Evolutionary conservation across 2,113 vertebrate species (phyloP).

Genomic region (Sander vitreus): DNA sequence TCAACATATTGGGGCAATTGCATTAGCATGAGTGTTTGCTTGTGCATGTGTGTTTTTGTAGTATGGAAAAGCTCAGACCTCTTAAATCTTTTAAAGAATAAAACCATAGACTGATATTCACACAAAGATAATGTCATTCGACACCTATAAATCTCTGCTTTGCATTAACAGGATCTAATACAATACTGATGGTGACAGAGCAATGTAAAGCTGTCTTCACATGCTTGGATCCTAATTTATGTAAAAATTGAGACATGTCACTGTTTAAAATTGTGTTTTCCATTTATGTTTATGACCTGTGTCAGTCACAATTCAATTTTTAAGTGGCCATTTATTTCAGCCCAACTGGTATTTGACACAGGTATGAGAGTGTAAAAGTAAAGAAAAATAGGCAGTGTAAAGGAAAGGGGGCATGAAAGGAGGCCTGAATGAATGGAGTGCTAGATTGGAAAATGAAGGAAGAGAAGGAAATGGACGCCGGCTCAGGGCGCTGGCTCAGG

Average conservation of each 20-base stretch:
- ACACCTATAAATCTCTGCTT: slow-evolving; percentile 6
- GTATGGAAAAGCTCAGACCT: background rate
- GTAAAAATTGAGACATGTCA: slow-evolving; percentile 15
- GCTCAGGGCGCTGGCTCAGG: slow-evolving; percentile 53
- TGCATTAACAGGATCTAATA: background rate
- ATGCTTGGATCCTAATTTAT: slow-evolving; percentile 18
- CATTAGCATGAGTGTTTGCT: background rate
- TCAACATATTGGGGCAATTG: slow-evolving; percentile 23
- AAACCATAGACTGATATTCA: slow-evolving; percentile 6
- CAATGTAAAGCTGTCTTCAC: slow-evolving; percentile 9
- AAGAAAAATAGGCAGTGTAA: slow-evolving; percentile 48
- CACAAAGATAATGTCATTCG: background rate
- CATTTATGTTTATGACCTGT: slow-evolving; percentile 32
- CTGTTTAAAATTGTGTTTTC: slow-evolving; percentile 23
- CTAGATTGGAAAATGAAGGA: slow-evolving; percentile 72
- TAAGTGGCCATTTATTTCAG: slow-evolving; percentile 63
- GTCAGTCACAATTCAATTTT: slow-evolving; percentile 47
- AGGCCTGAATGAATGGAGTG: slow-evolving; percentile 62
- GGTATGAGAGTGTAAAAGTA: slow-evolving; percentile 43
- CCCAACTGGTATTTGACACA: slow-evolving; percentile 43
- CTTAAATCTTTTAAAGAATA: background rate
- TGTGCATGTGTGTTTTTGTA: background rate
- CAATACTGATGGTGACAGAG: background rate
- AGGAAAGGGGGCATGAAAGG: slow-evolving; percentile 50
- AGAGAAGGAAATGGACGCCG: slow-evolving; percentile 55